Conservation (phyloP, 1,140 invertebrate species). For the Drosophila ambigua region DNA sequence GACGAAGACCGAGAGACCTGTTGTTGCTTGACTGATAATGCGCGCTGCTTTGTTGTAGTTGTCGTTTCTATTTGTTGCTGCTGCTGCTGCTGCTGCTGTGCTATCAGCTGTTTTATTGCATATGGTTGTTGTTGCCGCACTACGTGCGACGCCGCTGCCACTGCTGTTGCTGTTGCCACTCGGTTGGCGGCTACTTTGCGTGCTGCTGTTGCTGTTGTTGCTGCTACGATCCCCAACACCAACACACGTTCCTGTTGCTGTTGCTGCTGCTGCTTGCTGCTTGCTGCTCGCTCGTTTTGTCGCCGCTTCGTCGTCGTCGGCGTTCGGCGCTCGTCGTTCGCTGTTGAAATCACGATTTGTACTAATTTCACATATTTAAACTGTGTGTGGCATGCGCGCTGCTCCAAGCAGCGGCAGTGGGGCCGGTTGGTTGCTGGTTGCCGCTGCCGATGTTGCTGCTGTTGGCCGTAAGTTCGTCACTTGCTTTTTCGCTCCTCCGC, state of each 20-base stretch:
- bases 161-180: constrained; percentile 58
- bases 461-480: constrained; percentile 81
- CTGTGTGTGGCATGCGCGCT: constrained; percentile 83
- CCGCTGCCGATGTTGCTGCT: constrained; percentile 54
- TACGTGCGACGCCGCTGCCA: constrained; percentile 45
- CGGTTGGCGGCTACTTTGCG: constrained; percentile 21
- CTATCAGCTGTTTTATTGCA: constrained; percentile 82
- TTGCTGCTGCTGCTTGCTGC: constrained; percentile 35
- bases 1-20: constrained; percentile 51
- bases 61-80: constrained; percentile 64
- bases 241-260: constrained; percentile 43
- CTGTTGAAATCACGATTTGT: constrained; percentile 84
- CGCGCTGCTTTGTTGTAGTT: constrained; percentile 55
- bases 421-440: constrained; percentile 72
- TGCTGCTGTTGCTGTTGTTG: constrained; percentile 29
- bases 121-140: constrained; percentile 61
- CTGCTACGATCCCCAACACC: constrained; percentile 48
- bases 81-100: constrained; percentile 39
- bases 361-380: constrained; percentile 84
- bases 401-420: constrained; percentile 55
- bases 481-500: constrained; percentile 58
- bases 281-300: constrained; percentile 53
- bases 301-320: constrained; percentile 69
- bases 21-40: constrained; percentile 79
- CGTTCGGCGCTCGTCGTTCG: constrained; percentile 79